Conservation (phyloP, 2,797 vertebrate genomes). For the Ambastaia sidthimunki region DNA sequence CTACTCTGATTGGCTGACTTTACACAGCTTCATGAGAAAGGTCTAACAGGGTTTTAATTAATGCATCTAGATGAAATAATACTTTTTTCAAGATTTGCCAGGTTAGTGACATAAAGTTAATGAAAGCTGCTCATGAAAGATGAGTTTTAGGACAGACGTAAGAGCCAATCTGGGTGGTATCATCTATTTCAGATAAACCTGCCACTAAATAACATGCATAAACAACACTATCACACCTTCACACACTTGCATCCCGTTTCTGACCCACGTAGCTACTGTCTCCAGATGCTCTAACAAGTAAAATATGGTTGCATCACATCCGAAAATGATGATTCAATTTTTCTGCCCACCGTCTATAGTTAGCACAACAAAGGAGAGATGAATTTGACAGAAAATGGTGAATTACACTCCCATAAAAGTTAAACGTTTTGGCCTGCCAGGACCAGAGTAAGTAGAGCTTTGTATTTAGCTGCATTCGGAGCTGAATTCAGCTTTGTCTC, state of each 20-base stretch:
- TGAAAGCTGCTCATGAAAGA: no score
- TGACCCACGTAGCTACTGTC: slow-evolving; percentile 7
- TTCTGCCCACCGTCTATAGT: slow-evolving; percentile 25
- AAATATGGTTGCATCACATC: slow-evolving; percentile 8
- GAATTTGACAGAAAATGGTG: slow-evolving; percentile 29
- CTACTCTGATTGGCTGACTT: no score
- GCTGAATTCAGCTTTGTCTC: slow-evolving; percentile 71
- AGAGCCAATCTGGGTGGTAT: no score
- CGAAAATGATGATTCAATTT: not conserved
- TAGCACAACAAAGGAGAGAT: slow-evolving; percentile 35
- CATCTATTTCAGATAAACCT: no score
- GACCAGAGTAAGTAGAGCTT: slow-evolving; percentile 25
- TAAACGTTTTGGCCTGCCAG: slow-evolving; percentile 44
- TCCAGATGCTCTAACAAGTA: not conserved
- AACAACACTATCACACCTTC: not conserved
- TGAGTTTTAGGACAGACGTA: no score
- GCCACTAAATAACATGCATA: no score
- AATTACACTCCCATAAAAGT: slow-evolving; percentile 46
- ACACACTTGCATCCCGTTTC: not conserved
- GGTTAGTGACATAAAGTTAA: no score
- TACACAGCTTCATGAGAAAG: no score
- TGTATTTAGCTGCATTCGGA: slow-evolving; percentile 49
- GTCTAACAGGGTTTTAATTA: no score
- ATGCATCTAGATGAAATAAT: no score
- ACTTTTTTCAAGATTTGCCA: no score